Percentiles rank a stretch among this genome's conserved stretches.
Conservation (phyloP, 2,113 vertebrate genomes). For the Tichodroma muraria region DNA sequence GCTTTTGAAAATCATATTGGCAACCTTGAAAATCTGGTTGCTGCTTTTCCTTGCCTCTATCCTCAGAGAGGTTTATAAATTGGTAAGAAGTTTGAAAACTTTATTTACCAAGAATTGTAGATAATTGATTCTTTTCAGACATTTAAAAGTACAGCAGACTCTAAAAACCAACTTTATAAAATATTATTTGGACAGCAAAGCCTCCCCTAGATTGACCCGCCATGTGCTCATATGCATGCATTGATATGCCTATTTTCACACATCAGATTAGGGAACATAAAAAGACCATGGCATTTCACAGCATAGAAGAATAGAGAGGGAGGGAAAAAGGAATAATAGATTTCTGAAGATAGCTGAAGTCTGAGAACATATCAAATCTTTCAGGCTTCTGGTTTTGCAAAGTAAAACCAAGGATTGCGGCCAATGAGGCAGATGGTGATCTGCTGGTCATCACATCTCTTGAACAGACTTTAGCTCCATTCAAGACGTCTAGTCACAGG, state of each 20-base stretch:
- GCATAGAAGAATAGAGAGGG: not conserved
- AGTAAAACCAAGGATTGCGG: not conserved
- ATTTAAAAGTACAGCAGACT: not conserved
- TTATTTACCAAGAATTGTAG: not conserved
- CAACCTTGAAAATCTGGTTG: not conserved
- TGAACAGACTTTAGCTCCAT: not conserved
- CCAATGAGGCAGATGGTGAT: not conserved
- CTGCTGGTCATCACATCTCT: not conserved
- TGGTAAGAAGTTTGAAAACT: not conserved
- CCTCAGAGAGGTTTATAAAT: not conserved
- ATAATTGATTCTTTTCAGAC: not conserved
- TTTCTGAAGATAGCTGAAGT: not conserved
- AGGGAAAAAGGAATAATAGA: not conserved
- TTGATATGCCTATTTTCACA: accelerated
- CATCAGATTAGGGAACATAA: not conserved
- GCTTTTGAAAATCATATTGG: not conserved
- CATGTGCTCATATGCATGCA: not conserved
- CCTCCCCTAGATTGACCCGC: not conserved
- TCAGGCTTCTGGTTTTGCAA: not conserved
- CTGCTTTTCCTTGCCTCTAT: not conserved
- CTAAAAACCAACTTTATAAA: not conserved
- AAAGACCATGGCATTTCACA: not conserved
- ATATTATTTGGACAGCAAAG: not conserved
- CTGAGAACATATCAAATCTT: not conserved
- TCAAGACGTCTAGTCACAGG: not conserved